phyloP scores from a whole-genome alignment of 2,113 vertebrate species.

The Bufo gargarizans region DNA sequence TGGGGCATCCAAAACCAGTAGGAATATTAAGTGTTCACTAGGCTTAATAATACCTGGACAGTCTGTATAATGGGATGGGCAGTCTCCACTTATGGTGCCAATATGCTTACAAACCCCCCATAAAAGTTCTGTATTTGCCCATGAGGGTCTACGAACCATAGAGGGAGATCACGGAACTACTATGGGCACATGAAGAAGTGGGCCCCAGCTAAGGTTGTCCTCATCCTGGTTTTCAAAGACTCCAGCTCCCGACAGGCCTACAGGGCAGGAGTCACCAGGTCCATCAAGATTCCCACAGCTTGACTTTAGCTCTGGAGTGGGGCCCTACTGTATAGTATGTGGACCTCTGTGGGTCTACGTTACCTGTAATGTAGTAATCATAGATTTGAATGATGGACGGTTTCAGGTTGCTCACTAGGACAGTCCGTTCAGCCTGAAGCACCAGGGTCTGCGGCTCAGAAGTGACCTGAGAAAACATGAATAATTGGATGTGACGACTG shows the following conservation, averaged over 20 bases:
- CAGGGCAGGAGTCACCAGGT: neutral
- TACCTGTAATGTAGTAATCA: constrained; percentile 84
- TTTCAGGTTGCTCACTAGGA: constrained; percentile 72
- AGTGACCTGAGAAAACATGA: constrained; percentile 62
- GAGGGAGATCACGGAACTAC: too few relatives aligned
- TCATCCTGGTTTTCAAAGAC: neutral
- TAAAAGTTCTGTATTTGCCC: too few relatives aligned
- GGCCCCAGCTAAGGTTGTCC: neutral
- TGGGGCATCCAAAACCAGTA: too few relatives aligned
- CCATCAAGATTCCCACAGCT: neutral
- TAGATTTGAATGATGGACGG: constrained; percentile 79
- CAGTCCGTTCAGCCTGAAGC: constrained; percentile 64
- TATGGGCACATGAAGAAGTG: neutral
- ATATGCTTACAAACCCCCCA: too few relatives aligned
- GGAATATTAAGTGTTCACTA: too few relatives aligned
- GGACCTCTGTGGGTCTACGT: constrained; percentile 40
- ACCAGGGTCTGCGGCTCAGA: constrained; percentile 61
- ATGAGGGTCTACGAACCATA: too few relatives aligned
- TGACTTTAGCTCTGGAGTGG: too few relatives aligned
- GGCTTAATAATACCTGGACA: too few relatives aligned
- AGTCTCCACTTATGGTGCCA: too few relatives aligned
- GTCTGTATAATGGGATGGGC: too few relatives aligned
- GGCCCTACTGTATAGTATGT: neutral
- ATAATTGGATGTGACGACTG: neutral
- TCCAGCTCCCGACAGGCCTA: too few relatives aligned